A percentile compares a stretch with the other conserved stretches of the same genome.
These are phyloP conservation scores for Pterois miles DNA, from an alignment of 2,797 vertebrate genomes.

Conservation along the genomic window DNA sequence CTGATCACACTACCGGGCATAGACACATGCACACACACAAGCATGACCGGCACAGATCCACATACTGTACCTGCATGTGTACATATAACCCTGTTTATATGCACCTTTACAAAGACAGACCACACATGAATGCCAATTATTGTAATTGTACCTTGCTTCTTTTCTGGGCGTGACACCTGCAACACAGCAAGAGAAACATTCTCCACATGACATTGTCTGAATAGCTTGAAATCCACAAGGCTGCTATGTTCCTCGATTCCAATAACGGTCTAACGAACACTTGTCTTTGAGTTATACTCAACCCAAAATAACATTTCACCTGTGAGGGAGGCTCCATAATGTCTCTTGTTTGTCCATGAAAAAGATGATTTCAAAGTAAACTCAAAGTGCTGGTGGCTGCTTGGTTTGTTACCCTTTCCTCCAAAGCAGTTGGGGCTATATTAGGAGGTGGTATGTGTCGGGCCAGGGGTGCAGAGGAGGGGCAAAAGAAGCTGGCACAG, in stretches of 20 bases:
- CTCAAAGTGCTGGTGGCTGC: background rate
- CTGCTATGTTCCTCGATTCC: background rate
- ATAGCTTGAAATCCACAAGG: background rate
- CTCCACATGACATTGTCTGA: slow-evolving; percentile 1
- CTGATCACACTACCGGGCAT: background rate
- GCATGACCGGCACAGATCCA: background rate
- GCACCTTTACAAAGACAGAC: background rate
- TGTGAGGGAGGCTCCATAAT: slow-evolving; percentile 59
- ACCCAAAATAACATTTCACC: slow-evolving; percentile 34
- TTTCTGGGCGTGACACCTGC: slow-evolving; percentile 49
- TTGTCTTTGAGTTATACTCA: fast-evolving
- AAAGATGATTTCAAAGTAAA: slow-evolving; percentile 20
- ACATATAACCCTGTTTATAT: background rate
- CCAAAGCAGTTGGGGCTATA: slow-evolving; percentile 69
- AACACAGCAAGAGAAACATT: slow-evolving; percentile 29
- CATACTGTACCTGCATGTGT: background rate
- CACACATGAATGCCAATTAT: no score
- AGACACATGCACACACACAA: background rate
- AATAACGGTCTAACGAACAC: background rate
- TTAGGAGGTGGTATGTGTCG: slow-evolving; percentile 70
- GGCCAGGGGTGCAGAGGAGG: slow-evolving; percentile 12
- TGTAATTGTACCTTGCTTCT: slow-evolving; percentile 47
- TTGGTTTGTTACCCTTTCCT: slow-evolving; percentile 48
- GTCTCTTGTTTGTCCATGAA: slow-evolving; percentile 55
- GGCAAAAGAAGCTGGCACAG: slow-evolving; percentile 17